These are phyloP conservation scores for Mesembrinibis cayennensis DNA, from an alignment of 2,113 vertebrate species.

Conservation along the genomic window DNA sequence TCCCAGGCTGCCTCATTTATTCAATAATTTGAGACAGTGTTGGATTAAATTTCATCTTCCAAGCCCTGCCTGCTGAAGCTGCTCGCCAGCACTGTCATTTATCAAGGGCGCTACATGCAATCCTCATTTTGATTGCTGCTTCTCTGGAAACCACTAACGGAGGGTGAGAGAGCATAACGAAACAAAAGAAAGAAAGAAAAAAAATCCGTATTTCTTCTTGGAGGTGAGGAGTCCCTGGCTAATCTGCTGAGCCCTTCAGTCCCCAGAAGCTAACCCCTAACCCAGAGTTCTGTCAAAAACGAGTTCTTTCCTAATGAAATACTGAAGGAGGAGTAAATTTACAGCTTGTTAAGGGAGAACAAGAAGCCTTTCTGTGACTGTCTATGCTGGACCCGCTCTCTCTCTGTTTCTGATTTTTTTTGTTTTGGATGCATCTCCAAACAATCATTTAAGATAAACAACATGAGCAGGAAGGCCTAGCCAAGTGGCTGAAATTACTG, in stretches of 20 bases:
- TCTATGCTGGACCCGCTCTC: neutral
- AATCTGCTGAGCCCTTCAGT: neutral
- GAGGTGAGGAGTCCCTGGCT: neutral
- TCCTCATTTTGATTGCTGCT: neutral
- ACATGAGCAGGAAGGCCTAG: neutral
- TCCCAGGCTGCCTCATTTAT: slow-evolving; percentile 34
- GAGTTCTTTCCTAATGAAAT: slow-evolving; percentile 12
- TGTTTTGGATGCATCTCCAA: slow-evolving; percentile 53
- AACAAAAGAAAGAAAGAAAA: neutral
- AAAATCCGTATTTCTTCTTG: neutral
- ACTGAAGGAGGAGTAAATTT: neutral
- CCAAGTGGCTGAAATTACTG: slow-evolving; percentile 16
- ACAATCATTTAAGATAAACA: slow-evolving; percentile 55
- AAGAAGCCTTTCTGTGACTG: neutral
- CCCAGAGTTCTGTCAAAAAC: neutral
- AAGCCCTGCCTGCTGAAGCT: neutral
- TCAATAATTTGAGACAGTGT: slow-evolving; percentile 11
- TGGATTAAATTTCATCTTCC: slow-evolving; percentile 27
- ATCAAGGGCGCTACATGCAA: neutral
- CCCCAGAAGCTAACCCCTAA: neutral
- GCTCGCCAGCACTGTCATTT: slow-evolving; percentile 9
- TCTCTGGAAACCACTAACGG: neutral
- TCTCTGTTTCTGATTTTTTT: slow-evolving; percentile 17
- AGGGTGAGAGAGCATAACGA: neutral
- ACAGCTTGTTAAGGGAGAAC: neutral